Percentiles rank a stretch among this genome's conserved stretches.
Conservation (phyloP, 92 coral and sea anemone genomes). For the Epizoanthus rinbou region DNA sequence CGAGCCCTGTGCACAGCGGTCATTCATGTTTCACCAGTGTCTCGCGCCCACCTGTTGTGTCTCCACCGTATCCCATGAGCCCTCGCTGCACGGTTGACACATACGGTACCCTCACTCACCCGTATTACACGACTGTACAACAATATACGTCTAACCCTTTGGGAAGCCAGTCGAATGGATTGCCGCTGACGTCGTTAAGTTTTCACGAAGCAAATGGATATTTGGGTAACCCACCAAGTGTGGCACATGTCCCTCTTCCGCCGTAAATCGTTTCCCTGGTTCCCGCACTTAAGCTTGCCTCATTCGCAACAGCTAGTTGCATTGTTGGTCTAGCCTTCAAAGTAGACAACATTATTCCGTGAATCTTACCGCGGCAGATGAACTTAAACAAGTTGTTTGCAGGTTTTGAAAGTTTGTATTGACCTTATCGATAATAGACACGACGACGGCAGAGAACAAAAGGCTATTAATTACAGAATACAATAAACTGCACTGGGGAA, state of each 20-base stretch:
- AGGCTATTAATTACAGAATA: too few relatives aligned
- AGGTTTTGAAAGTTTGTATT: too few relatives aligned
- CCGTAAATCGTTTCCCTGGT: slow-evolving; percentile 14
- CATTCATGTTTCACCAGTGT: slow-evolving; percentile 70
- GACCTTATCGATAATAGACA: too few relatives aligned
- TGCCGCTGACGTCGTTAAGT: slow-evolving; percentile 53
- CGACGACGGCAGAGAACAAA: too few relatives aligned
- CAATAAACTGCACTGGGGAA: too few relatives aligned
- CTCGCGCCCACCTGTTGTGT: slow-evolving; percentile 64
- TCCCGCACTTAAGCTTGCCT: too few relatives aligned
- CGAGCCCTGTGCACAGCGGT: slow-evolving; percentile 59
- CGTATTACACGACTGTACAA: slow-evolving; percentile 64
- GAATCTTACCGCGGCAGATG: too few relatives aligned
- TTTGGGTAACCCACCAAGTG: slow-evolving; percentile 25
- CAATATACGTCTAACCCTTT: slow-evolving; percentile 58
- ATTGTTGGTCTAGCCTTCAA: too few relatives aligned
- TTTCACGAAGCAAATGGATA: slow-evolving; percentile 57
- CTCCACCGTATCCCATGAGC: slow-evolving; percentile 75
- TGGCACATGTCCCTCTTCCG: slow-evolving; percentile 67
- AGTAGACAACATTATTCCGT: too few relatives aligned
- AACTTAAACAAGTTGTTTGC: too few relatives aligned
- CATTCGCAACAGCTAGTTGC: too few relatives aligned
- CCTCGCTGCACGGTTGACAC: slow-evolving; percentile 79
- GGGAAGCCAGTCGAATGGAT: slow-evolving; percentile 59
- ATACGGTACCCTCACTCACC: slow-evolving; percentile 70